Percentiles rank a stretch among this genome's conserved stretches.
Conservation (phyloP, 1,140 invertebrate species). For the Leucophenga varia region DNA sequence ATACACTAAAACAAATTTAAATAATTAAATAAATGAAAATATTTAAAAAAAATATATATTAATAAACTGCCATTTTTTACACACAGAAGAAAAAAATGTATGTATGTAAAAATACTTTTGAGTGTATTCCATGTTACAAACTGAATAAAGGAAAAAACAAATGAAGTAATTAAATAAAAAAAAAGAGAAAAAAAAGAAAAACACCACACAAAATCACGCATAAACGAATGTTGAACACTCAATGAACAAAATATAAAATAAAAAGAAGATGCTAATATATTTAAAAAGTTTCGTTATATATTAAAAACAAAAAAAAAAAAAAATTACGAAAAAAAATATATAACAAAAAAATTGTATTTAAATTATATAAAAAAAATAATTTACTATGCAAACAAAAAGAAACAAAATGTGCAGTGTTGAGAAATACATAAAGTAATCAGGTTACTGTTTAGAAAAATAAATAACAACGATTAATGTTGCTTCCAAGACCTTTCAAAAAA, state of each 20-base stretch:
- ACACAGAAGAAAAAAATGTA: conserved; percentile 3
- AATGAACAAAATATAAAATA: background rate
- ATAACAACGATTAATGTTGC: too few species aligned
- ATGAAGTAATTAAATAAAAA: too few species aligned
- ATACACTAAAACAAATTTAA: background rate
- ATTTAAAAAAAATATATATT: background rate
- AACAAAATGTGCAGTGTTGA: too few species aligned
- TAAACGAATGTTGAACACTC: background rate
- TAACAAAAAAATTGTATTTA: too few species aligned
- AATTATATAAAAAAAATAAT: too few species aligned
- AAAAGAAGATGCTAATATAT: background rate
- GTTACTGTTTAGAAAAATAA: too few species aligned
- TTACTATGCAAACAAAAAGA: too few species aligned
- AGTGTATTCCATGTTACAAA: conserved; percentile 2
- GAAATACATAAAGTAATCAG: too few species aligned
- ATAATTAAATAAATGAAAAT: conserved; percentile 6
- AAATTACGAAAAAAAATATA: too few species aligned
- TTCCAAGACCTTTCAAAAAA: too few species aligned
- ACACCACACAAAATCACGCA: background rate
- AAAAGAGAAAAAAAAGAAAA: background rate
- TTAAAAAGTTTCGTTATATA: background rate
- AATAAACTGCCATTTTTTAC: conserved; percentile 16
- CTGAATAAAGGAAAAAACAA: too few species aligned
- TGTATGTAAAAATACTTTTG: conserved; percentile 10
- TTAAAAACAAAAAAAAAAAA: too few species aligned